phyloP scores from a whole-genome alignment of 2,113 vertebrate genomes.

The Bos indicus region DNA sequence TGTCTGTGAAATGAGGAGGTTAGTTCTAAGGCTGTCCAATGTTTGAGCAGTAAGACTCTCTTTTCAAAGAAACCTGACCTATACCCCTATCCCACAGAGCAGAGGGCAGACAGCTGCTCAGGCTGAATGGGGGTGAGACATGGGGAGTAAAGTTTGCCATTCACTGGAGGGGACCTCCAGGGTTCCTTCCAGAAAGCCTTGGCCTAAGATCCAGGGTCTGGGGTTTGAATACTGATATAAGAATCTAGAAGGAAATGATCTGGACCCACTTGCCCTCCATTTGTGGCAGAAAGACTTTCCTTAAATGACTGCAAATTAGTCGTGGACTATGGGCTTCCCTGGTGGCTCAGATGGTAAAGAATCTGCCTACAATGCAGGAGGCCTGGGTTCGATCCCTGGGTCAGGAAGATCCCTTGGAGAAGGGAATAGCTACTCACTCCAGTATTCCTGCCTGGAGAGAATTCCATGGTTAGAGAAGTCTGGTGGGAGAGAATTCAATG shows the following conservation, averaged over 20 bases:
- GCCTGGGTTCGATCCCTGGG: neutral
- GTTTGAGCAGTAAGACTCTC: neutral
- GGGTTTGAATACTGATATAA: neutral
- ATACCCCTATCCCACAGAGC: neutral
- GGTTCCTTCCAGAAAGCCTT: neutral
- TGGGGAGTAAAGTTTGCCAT: neutral
- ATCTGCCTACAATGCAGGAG: neutral
- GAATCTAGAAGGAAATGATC: neutral
- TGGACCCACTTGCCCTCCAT: neutral
- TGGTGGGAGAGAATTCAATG: neutral
- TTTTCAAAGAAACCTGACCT: neutral
- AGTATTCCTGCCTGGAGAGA: neutral
- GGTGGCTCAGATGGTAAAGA: neutral
- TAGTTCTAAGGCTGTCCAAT: neutral
- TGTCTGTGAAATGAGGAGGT: neutral
- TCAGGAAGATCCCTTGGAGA: neutral
- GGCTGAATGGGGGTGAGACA: neutral
- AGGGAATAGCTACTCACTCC: neutral
- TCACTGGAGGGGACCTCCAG: neutral
- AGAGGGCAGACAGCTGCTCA: neutral
- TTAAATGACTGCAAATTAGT: neutral
- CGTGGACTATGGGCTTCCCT: neutral
- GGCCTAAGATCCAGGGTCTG: neutral
- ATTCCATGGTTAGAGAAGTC: neutral
- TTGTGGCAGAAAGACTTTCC: neutral